Evolutionary conservation across 2,888 invertebrate genomes (phyloP), one percentile per base, ranked within the genome.

Genomic region (Selenia dentaria): DNA sequence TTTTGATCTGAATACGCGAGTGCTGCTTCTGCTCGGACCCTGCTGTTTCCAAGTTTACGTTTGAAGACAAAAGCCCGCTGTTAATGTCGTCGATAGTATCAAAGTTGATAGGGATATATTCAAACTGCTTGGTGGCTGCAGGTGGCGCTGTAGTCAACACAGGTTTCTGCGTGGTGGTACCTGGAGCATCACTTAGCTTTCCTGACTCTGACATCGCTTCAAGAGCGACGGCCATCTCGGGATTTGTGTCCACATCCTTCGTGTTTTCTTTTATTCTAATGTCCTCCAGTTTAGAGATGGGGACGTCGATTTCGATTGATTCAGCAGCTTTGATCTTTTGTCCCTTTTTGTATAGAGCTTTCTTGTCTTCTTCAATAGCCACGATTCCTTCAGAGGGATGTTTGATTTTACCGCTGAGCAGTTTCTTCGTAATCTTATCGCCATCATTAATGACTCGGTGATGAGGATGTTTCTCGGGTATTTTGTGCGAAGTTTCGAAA

Each of bases 1-100:
- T 97, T 69, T 97, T 96, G 20, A 97, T 94, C 91, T 96, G 94
- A 60, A 95, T 94, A 49, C 95, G 90, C 0, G 95, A 95, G 57
- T 94, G 93, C 63, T 92, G 92, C 54, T 92, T 93, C 62, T 93
- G 94, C 70, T 94, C 95, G 10, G 94, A 93, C 0, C 94, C 94
- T 26, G 94, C 94, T 0, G 92, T 92, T 51, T 93, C 92, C 12
- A 94, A 74, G 37, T 91, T 91, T n/a, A 91, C 79, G 35, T 91
- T 85, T 27, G 92, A 92, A 6, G 88, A 82, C 39, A 91, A 69
- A 8, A 90, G 70, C 4, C 91, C 90, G 22, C 71, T 83, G 55
- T 91, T 90, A 34, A 91, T 88, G 41, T 88, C 88, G 43, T 91
- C 89, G 24, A 90, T 91, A n/a, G 82, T 79, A 47, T 89, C 91